Base-by-base conservation (phyloP, 2,113 vertebrate species). In the Uria aalge region DNA sequence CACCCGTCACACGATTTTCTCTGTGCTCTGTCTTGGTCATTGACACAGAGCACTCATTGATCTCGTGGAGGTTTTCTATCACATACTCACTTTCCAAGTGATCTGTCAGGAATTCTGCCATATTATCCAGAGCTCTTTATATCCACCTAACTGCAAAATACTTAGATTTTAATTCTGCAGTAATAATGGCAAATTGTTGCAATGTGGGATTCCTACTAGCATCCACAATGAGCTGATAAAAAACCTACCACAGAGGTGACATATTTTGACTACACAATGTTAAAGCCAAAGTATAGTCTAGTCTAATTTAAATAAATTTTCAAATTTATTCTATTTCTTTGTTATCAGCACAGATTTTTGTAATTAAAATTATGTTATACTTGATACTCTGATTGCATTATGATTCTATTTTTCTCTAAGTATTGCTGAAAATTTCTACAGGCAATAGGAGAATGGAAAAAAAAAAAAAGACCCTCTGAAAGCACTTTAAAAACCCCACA, bases 201-300 rank as follows among this genome's bases (percentile, higher is more conserved):
- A 55, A 45, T 0, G 5, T 45, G 16, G 11, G 29, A 81, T 79
- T 55, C 50, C 41, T 55, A 8, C 64, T 67, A 67, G 15, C 8
- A 43, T 48, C 11, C 7, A 50, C 36, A 43, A 64, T 85, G 22
- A 36, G 19, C 23, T 53, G 52, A 60, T 64, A 75, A 91, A 96
- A 90, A 1, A 0, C 3, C 4, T 9, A 38, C 11, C 50, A 40
- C 23, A 24, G 4, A 57, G 6, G 36, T 32, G 20, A 67, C 6
- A 15, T 56, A 32, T 72, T 90, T 76, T 85, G 15, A 78, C 48
- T 78, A 68, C 0, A 3, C n/a, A 73, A 81, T 76, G 85, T 62
- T 52, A 81, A 75, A 84, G 11, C 5, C 23, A 85, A 92, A 74
- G 24, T 8, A 57, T 3, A 86, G 19, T n/a, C 11, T 85, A 52